Percentiles rank a stretch among this genome's conserved stretches.
Evolutionary conservation across 2,797 vertebrate genomes (phyloP).

Genomic region (Phoebastria nigripes): DNA sequence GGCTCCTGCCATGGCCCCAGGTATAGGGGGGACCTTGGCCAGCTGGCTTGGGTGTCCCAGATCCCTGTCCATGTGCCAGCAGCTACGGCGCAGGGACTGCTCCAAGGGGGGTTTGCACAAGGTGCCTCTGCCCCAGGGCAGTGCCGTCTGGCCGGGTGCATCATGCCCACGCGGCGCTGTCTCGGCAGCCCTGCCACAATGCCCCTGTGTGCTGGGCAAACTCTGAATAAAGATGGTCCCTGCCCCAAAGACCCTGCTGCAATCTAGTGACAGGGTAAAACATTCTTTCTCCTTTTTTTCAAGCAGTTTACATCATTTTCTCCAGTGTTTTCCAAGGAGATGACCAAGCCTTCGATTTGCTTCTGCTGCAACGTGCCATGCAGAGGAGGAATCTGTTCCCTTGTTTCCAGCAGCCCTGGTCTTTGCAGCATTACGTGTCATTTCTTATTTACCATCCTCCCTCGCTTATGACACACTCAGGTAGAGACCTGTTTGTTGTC

Average conservation of each 20-base stretch:
- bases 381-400: not conserved
- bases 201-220: not conserved
- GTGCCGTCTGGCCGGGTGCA: not conserved
- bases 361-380: not conserved
- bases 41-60: not conserved
- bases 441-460: conserved; percentile 50
- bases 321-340: not conserved
- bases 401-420: not conserved
- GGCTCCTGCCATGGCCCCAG: not conserved
- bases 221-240: accelerated
- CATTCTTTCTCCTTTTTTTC: not conserved
- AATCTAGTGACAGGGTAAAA: not conserved
- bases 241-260: not conserved
- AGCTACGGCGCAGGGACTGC: accelerated
- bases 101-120: not conserved
- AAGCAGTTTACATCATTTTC: accelerated
- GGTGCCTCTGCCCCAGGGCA: not conserved
- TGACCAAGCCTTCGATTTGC: not conserved
- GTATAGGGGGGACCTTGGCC: not conserved
- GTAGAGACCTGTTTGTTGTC: conserved; percentile 59
- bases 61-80: not conserved
- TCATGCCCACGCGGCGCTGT: accelerated
- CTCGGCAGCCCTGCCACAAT: not conserved
- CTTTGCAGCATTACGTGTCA: not conserved
- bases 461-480: conserved; percentile 30